Percentiles rank a stretch among this genome's conserved stretches.
Conservation (phyloP, 1,140 invertebrate species). For the Helicoverpa zea region DNA sequence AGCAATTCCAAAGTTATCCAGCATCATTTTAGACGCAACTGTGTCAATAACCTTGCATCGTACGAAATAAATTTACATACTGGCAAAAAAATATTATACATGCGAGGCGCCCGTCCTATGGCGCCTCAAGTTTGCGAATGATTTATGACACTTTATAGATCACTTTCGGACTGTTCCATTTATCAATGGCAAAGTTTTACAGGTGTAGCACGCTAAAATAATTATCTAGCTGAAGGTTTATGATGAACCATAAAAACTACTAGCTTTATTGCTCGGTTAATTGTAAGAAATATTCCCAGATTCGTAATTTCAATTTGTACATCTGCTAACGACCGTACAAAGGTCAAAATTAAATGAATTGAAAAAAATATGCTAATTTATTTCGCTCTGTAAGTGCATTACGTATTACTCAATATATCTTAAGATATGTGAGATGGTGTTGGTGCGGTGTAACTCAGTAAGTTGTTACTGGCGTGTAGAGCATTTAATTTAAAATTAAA, state of each 20-base stretch:
- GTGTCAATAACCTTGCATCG: slow-evolving; percentile 81
- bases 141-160: slow-evolving; percentile 52
- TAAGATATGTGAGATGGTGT: slow-evolving; percentile 22
- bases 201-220: not conserved
- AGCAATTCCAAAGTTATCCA: slow-evolving; percentile 74
- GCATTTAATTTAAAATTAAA: slow-evolving; percentile 39
- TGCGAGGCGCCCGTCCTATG: slow-evolving; percentile 47
- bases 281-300: slow-evolving; percentile 36
- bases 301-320: slow-evolving; percentile 36
- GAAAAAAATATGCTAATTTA: slow-evolving; percentile 14
- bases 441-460: slow-evolving; percentile 3
- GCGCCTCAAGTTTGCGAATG: slow-evolving; percentile 54
- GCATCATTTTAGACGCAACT: slow-evolving; percentile 70
- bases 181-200: slow-evolving; percentile 28
- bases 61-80: slow-evolving; percentile 77
- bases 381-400: slow-evolving; percentile 17
- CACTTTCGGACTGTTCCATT: slow-evolving; percentile 11
- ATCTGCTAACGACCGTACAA: slow-evolving; percentile 38
- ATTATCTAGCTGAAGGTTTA: slow-evolving; percentile 30
- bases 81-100: slow-evolving; percentile 59
- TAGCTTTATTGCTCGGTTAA: slow-evolving; percentile 30
- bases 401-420: not conserved
- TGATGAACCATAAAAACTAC: slow-evolving; percentile 5
- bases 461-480: slow-evolving; percentile 21
- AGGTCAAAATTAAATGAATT: slow-evolving; percentile 33